phyloP scores from a whole-genome alignment of 2,888 invertebrate species.

The Lasioglossum zephyrum region DNA sequence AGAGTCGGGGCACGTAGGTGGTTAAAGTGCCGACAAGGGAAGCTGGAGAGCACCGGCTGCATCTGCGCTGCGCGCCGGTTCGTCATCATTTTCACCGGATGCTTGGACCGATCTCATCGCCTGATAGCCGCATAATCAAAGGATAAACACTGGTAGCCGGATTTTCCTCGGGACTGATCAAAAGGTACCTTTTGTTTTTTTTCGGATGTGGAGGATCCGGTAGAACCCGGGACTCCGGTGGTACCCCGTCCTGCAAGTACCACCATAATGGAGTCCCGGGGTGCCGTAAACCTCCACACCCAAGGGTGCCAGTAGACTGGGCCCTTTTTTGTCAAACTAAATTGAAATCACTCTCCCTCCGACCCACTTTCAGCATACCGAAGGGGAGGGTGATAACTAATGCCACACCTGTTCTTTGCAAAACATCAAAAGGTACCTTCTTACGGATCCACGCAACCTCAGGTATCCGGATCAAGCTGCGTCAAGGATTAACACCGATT shows the following conservation, averaged over 20 bases:
- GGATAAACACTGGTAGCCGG: background rate
- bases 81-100: constrained; percentile 27
- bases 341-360: no score
- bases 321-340: no score
- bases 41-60: constrained; percentile 11
- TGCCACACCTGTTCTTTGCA: no score
- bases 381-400: no score
- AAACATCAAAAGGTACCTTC: background rate
- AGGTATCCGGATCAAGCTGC: background rate
- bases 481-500: background rate
- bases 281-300: no score
- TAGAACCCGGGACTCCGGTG: no score
- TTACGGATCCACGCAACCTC: background rate
- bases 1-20: constrained; percentile 53
- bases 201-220: no score
- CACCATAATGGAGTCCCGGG: no score
- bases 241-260: no score
- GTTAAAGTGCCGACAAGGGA: constrained; percentile 56
- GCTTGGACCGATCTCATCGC: constrained; percentile 23
- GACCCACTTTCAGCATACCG: no score
- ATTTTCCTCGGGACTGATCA: background rate
- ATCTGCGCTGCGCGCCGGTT: background rate
- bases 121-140: constrained; percentile 39
- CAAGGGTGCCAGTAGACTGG: no score
- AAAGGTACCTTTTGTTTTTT: background rate